Conservation (phyloP, 1,140 invertebrate species). For the Tetragonula clypearis region DNA sequence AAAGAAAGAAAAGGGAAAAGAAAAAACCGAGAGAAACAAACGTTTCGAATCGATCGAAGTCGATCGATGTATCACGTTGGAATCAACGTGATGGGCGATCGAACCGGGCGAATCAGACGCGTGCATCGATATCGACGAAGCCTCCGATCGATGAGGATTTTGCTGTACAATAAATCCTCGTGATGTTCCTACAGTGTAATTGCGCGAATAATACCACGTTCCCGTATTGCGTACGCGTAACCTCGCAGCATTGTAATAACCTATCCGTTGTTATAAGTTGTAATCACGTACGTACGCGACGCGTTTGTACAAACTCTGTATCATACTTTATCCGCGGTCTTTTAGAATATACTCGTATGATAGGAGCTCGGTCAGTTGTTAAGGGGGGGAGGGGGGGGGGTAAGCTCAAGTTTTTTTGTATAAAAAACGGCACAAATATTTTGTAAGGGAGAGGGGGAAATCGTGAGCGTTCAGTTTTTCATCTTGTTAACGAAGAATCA, state of each 20-base stretch:
- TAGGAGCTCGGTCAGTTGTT: constrained; percentile 46
- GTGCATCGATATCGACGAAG: background rate
- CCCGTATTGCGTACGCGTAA: constrained; percentile 31
- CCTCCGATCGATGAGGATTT: constrained; percentile 1
- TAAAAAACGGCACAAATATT: constrained; percentile 67
- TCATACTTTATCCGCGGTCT: constrained; percentile 57
- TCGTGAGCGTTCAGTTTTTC: constrained; percentile 45
- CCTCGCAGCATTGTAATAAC: constrained; percentile 37
- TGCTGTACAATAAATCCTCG: background rate
- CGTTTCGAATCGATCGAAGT: too few species aligned
- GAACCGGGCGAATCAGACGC: background rate
- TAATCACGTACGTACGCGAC: constrained; percentile 18
- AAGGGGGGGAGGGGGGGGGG: constrained; percentile 29
- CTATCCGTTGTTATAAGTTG: constrained; percentile 44
- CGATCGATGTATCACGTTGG: background rate
- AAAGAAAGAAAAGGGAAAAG: too few species aligned
- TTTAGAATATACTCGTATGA: constrained; percentile 22
- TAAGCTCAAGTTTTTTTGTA: constrained; percentile 66
- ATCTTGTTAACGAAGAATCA: constrained; percentile 30
- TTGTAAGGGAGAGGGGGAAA: constrained; percentile 42
- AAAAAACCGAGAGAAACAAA: too few species aligned
- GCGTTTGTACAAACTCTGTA: constrained; percentile 72
- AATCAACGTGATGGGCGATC: background rate
- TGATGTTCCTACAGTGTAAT: constrained; percentile 50
- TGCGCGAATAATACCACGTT: constrained; percentile 17